These are phyloP conservation scores for Eonycteris spelaea DNA, from an alignment of 2,113 vertebrate genomes.

Conservation along the genomic window DNA sequence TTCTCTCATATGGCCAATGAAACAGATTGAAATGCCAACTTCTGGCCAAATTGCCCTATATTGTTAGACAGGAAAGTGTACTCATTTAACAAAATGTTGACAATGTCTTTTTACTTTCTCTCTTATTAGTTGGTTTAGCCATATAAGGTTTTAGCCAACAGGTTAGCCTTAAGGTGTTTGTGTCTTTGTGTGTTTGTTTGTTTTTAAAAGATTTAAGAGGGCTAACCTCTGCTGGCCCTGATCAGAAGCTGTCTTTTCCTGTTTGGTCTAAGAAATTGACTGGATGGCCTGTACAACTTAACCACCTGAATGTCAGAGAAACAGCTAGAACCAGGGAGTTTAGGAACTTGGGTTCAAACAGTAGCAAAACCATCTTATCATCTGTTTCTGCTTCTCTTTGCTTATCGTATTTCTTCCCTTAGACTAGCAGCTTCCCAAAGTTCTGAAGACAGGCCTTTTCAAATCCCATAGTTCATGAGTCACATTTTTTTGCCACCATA, in stretches of 20 bases:
- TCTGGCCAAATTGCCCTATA: background rate
- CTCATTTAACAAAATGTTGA: background rate
- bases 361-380: background rate
- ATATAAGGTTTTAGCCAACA: background rate
- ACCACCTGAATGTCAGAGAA: background rate
- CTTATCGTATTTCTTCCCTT: background rate
- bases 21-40: background rate
- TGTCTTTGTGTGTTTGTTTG: background rate
- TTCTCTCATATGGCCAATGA: background rate
- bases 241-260: background rate
- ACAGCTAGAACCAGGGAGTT: background rate
- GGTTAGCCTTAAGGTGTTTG: background rate
- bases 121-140: background rate
- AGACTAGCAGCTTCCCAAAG: background rate
- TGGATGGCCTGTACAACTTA: background rate
- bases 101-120: background rate
- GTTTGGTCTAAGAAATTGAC: background rate
- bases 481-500: background rate
- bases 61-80: background rate
- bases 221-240: background rate
- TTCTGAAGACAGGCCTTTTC: background rate
- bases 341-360: background rate
- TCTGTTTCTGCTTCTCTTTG: background rate
- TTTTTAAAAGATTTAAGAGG: background rate
- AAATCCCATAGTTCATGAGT: background rate